Base-by-base conservation (phyloP, 2,797 vertebrate species). In the Aldrovandia affinis region DNA sequence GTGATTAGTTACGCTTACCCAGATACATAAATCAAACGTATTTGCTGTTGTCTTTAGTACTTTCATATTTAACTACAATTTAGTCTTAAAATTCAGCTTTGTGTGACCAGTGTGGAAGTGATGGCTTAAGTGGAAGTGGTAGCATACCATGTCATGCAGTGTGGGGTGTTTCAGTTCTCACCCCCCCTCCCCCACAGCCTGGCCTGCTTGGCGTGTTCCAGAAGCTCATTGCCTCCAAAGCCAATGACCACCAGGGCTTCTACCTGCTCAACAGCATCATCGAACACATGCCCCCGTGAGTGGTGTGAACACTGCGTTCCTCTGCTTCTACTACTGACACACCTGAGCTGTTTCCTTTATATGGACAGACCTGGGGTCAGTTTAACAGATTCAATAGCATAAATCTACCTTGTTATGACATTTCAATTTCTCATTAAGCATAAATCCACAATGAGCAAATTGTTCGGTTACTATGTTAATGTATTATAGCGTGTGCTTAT, bases 241-340 rank as follows among this genome's bases (percentile, higher is more conserved):
- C 97, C 87, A 99, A 99, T 2, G 98, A 99, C 91, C 98, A 99
- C 89, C 98, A 99, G 92, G 98, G 98, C 22, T 99, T 99, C 91
- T 99, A 99, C 88, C 96, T 99, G 80, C 95, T 99, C 8, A 99
- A 99, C 93, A 99, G 98, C 88, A 99, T 99, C 87, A 95, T 98
- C 70, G 98, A 99, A 88, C 97, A 99, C 86, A 97, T 99, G 97
- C 98, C 98, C 44, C 90, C 95, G 98, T 99, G 89, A 97, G 98
- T 96, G 92, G 54, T 2, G 0, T 68, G 0, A 78, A 6, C 82
- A 83, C 82, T 54, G 12, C 6, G 12, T 6, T 50, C 12, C 12
- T 5, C 47, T 50, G 47, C 47, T 50, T 5, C 6, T 50, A 50
- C 47, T 50, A 39, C 18, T 28, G 8, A 75, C 14, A 28, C 36